These are phyloP conservation scores for Catocala fraxini DNA, from an alignment of 2,888 invertebrate genomes.

Conservation along the genomic window DNA sequence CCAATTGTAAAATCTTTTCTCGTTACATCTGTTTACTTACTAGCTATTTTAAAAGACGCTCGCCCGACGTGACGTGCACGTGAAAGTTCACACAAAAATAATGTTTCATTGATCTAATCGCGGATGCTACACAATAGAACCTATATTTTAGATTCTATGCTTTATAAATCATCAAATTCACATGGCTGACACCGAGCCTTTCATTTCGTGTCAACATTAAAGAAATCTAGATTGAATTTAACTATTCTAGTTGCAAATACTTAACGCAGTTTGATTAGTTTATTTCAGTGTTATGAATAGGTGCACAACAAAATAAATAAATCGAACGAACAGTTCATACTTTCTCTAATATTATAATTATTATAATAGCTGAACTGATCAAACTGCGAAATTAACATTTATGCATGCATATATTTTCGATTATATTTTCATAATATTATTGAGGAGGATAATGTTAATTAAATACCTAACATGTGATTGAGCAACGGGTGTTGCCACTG, in stretches of 20 bases:
- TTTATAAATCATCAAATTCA: constrained; percentile 7
- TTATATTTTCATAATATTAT: neutral
- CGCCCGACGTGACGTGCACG: constrained; percentile 11
- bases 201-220: neutral
- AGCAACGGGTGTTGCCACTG: no score
- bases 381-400: neutral
- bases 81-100: constrained; percentile 33
- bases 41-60: constrained; percentile 16
- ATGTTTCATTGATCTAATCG: constrained; percentile 22
- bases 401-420: neutral
- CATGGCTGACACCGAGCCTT: constrained; percentile 8
- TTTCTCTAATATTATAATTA: no score
- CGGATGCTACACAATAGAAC: constrained; percentile 12
- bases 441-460: no score
- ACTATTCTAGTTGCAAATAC: neutral
- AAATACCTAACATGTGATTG: no score
- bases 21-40: constrained; percentile 17
- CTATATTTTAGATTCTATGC: neutral
- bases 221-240: neutral
- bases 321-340: constrained; percentile 1
- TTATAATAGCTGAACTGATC: constrained; percentile 5
- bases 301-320: constrained; percentile 3
- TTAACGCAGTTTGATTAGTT: neutral
- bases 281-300: neutral
- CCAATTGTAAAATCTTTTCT: constrained; percentile 20